Evolutionary conservation across 1,140 invertebrate genomes (phyloP).

Genomic region (Pomacea maculata): DNA sequence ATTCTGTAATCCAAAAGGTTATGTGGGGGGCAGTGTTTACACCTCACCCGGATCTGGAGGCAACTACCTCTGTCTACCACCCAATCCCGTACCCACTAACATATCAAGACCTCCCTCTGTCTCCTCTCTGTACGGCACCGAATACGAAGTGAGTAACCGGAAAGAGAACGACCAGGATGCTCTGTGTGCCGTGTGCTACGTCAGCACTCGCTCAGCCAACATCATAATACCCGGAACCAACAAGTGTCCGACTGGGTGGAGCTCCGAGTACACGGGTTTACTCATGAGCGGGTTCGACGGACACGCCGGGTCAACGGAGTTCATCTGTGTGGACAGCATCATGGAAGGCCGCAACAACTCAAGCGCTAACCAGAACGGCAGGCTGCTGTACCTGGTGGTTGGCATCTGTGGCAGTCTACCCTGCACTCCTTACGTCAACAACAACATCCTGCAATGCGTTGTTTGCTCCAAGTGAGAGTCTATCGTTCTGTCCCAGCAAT

Average conservation of each 20-base stretch:
- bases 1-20: neutral
- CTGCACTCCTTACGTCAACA: constrained; percentile 31
- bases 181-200: constrained; percentile 5
- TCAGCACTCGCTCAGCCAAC: neutral
- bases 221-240: constrained; percentile 47
- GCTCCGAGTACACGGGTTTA: constrained; percentile 35
- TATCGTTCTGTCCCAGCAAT: no score
- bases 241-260: constrained; percentile 40
- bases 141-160: neutral
- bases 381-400: constrained; percentile 33
- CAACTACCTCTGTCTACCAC: constrained; percentile 10
- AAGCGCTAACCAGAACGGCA: constrained; percentile 24
- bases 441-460: constrained; percentile 35
- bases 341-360: constrained; percentile 30
- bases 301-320: constrained; percentile 24
- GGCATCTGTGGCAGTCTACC: constrained; percentile 29
- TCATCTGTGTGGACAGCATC: constrained; percentile 39
- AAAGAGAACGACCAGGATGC: neutral
- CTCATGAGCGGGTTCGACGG: constrained; percentile 25
- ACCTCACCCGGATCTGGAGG: neutral
- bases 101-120: neutral
- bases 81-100: neutral
- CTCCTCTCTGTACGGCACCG: neutral
- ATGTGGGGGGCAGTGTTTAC: neutral
- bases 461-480: constrained; percentile 30